Evolutionary conservation across 2,888 invertebrate genomes (phyloP).

Genomic region (Portevinia maculata): DNA sequence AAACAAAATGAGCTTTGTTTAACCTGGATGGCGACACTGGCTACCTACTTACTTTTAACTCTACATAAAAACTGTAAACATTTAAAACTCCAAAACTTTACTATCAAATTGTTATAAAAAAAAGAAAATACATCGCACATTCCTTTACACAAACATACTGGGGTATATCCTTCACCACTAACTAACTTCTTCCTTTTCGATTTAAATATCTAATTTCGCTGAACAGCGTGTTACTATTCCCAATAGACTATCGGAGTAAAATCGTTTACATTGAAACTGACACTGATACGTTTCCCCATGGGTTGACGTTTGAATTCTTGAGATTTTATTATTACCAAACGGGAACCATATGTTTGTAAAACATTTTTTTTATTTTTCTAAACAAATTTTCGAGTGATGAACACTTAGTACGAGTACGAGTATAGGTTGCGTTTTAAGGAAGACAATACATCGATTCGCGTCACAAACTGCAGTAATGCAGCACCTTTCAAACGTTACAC

Average conservation of each 20-base stretch:
- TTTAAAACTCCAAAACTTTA: too few species aligned
- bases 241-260: conserved; percentile 27
- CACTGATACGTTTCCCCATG: conserved; percentile 49
- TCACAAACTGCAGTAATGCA: conserved; percentile 47
- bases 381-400: background rate
- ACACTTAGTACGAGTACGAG: conserved; percentile 1
- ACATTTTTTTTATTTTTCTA: conserved; percentile 15
- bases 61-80: too few species aligned
- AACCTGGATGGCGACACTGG: too few species aligned
- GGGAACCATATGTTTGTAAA: conserved; percentile 61
- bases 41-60: too few species aligned
- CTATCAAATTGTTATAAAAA: too few species aligned
- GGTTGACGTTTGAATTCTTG: conserved; percentile 18
- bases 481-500: conserved; percentile 53
- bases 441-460: conserved; percentile 23
- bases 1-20: too few species aligned
- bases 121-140: background rate
- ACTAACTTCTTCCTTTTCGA: conserved; percentile 39
- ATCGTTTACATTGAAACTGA: conserved; percentile 49
- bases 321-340: conserved; percentile 11
- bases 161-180: conserved; percentile 11
- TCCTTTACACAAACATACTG: background rate
- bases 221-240: conserved; percentile 36
- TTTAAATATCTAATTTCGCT: conserved; percentile 58
- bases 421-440: conserved; percentile 1